phyloP scores from a whole-genome alignment of 2,888 invertebrate species.

The Caenorhabditis japonica region DNA sequence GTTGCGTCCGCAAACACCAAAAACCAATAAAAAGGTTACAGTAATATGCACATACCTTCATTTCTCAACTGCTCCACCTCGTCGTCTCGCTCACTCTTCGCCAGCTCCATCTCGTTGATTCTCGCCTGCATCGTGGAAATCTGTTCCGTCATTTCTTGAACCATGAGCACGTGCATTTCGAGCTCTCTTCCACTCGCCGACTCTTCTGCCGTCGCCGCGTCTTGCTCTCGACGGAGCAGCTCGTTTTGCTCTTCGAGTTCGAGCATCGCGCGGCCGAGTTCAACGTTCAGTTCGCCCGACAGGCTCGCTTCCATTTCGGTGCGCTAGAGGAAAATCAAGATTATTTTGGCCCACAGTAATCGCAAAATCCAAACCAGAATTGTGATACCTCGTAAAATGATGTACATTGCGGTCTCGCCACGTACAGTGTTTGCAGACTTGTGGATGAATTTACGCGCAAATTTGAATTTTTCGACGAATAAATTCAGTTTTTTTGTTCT shows the following conservation, averaged over 20 bases:
- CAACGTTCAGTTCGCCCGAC: slow-evolving; percentile 62
- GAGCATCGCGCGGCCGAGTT: slow-evolving; percentile 59
- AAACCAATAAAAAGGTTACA: too few species aligned
- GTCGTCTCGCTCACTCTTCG: neutral
- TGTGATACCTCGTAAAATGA: too few species aligned
- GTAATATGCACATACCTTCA: slow-evolving; percentile 22
- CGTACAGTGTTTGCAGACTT: too few species aligned
- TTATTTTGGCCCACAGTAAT: too few species aligned
- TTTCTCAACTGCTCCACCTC: slow-evolving; percentile 8
- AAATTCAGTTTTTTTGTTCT: too few species aligned
- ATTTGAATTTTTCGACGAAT: too few species aligned
- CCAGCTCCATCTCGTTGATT: slow-evolving; percentile 16
- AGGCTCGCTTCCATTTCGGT: slow-evolving; percentile 56
- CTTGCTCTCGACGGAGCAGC: slow-evolving; percentile 27
- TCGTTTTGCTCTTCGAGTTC: slow-evolving; percentile 57
- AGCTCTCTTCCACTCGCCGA: slow-evolving; percentile 44
- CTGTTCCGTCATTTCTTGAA: slow-evolving; percentile 51
- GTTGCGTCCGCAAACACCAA: too few species aligned
- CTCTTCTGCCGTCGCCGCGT: slow-evolving; percentile 9
- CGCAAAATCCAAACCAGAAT: too few species aligned
- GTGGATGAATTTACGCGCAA: too few species aligned
- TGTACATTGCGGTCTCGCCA: too few species aligned
- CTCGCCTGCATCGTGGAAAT: slow-evolving; percentile 25
- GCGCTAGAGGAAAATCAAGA: slow-evolving; percentile 16
- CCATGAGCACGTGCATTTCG: slow-evolving; percentile 54